Conservation (phyloP, 2,797 vertebrate species). For the Squalus acanthias region DNA sequence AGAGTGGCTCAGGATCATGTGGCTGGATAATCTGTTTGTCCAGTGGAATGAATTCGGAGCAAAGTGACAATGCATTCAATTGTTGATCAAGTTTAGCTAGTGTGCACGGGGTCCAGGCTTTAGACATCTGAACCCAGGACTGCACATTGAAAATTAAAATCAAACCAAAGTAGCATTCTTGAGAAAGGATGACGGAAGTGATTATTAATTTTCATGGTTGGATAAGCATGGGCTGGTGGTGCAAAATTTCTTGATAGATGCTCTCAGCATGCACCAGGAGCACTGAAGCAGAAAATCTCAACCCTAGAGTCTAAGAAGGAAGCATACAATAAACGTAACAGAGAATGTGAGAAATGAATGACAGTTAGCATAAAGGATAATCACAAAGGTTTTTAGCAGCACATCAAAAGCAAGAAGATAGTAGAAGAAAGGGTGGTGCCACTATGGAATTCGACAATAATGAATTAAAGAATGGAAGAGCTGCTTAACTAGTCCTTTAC, state of each 20-base stretch:
- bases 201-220: neutral
- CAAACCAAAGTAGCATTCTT: neutral
- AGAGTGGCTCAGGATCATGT: neutral
- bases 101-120: neutral
- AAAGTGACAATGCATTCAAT: neutral
- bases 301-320: neutral
- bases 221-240: neutral
- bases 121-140: neutral
- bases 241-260: neutral
- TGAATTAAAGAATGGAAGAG: neutral
- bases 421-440: neutral
- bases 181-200: neutral
- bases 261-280: neutral
- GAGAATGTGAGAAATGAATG: neutral
- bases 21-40: neutral
- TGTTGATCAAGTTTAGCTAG: neutral
- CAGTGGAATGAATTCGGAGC: neutral
- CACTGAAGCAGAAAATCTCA: neutral
- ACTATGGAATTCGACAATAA: neutral
- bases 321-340: conserved; percentile 8
- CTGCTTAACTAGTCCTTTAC: neutral
- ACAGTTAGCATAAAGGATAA: neutral
- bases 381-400: neutral
- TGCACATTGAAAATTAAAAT: neutral
- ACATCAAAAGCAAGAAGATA: neutral